Evolutionary conservation across 1,140 invertebrate genomes (phyloP).

Genomic region (Drosophila insularis): DNA sequence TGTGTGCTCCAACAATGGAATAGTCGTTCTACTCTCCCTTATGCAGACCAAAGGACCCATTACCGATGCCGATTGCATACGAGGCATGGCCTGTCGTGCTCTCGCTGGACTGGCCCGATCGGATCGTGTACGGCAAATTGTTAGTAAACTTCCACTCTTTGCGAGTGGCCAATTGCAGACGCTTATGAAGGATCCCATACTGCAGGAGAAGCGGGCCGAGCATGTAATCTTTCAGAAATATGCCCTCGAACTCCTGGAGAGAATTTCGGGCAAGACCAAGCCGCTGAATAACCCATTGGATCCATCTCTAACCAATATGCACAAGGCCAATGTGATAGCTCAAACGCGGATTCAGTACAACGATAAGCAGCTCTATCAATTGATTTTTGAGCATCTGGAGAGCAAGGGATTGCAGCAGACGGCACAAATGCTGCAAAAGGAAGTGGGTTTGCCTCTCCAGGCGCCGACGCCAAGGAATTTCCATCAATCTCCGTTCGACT

Average conservation of each 20-base stretch:
- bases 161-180: conserved; percentile 95
- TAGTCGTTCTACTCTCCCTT: conserved; percentile 92
- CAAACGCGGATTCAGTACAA: conserved; percentile 97
- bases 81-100: conserved; percentile 95
- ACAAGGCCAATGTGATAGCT: conserved; percentile 96
- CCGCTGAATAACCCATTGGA: conserved; percentile 90
- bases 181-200: conserved; percentile 96
- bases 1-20: conserved; percentile 96
- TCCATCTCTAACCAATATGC: conserved; percentile 92
- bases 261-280: conserved; percentile 95
- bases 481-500: conserved; percentile 84
- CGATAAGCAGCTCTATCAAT: conserved; percentile 94
- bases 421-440: conserved; percentile 88
- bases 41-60: conserved; percentile 97
- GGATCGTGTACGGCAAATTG: conserved; percentile 96
- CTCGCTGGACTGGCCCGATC: conserved; percentile 95
- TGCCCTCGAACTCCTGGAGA: conserved; percentile 94
- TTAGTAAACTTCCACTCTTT: conserved; percentile 97
- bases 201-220: conserved; percentile 97
- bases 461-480: conserved; percentile 63
- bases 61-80: conserved; percentile 97
- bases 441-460: conserved; percentile 86
- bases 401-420: conserved; percentile 89
- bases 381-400: conserved; percentile 94
- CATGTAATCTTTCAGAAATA: conserved; percentile 98